Evolutionary conservation across 1,140 invertebrate genomes (phyloP), one percentile per base, ranked within the genome.

Genomic region (Hypothenemus hampei): DNA sequence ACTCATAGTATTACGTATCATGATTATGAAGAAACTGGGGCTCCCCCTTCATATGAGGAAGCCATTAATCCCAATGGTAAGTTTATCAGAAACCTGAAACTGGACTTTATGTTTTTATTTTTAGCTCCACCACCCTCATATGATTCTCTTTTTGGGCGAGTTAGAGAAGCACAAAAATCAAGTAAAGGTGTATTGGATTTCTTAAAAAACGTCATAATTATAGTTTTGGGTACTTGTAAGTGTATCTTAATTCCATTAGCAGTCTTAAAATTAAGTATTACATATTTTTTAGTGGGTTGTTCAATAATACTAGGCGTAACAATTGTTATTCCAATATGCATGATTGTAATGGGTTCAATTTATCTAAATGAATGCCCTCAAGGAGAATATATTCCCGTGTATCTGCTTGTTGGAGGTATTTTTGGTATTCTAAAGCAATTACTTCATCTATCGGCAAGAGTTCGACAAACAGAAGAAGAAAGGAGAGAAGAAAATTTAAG

Each of bases 321-420:
- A 11, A 74, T 84, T 57, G 76, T 81, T 13, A 74, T 85, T 55
- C 82, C 82, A 55, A 70, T 84, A 48, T 76, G 78, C 51, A 84
- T 83, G 81, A 80, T 84, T 43, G 71, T 81, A 3, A 79, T 85
- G 57, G 83, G 82, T 24, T 75, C 78, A 7, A 67, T 81, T 10
- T 82, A 84, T 67, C 68, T 84, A 39, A 66, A 84, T 60, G 77
- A 84, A 29, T 86, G 84, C 67, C 80, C 78, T 7, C 78, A 80
- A 61, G 80, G 83, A 59, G 75, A 78, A 66, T 81, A 82, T 63
- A 85, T 86, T 69, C 83, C 84, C 4, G 77, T 85, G 19, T 86
- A 84, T 69, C 74, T 86, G 59, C 68, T 85, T 57, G 81, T 86
- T 54, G 82, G 80, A 60, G 83, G 81, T 18, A 67, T 69, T 5